Evolutionary conservation across 2,888 invertebrate species (phyloP), one percentile per base, ranked within the genome.

Genomic region (Brachylomia viminalis): DNA sequence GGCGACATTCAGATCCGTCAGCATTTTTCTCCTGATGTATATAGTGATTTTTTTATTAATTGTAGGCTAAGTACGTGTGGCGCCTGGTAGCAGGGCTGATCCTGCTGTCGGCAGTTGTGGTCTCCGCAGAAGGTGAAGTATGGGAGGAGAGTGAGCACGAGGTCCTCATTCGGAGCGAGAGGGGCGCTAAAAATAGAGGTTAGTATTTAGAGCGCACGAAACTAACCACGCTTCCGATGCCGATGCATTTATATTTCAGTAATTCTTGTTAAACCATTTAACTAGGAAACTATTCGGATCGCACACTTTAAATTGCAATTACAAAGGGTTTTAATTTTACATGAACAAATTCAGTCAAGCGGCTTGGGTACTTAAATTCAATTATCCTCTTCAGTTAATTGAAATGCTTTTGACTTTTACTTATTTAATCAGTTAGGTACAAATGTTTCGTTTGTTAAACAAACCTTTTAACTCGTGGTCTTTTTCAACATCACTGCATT

Each of bases 131-230:
- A 88, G 98, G 98, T 13, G 98, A 98, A 95, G 97, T 98, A 79
- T 97, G 97, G 97, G 98, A 98, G 92, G 98, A 98, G 91, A 97
- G 97, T 90, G 98, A 98, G 90, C 98, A 97, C 91, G 98, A 98
- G 93, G 97, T 98, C 77, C 97, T 98, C 86, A 98, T 98, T 89
- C 97, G 98, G 91, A 98, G 97, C 91, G 98, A 98, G 93, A 97
- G 98, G 82, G 98, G 98, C 80, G 97, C 98, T 94, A 98, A 98
- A 95, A 98, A 97, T 93, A 97, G 97, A 95, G 97, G 98, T 97
- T 93, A 81, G 92, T 92, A 79, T 87, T 84, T 83, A 76, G 82
- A 83, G 73, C 84, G 77, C 76, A 58, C 76, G 68, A 70, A 87
- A 80, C 71, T 81, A 78, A 81, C 79, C 79, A 61, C 64, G 77